Evolutionary conservation across 2,797 vertebrate species (phyloP), one percentile per base, ranked within the genome.

Genomic region (Leptatherina wallacei): DNA sequence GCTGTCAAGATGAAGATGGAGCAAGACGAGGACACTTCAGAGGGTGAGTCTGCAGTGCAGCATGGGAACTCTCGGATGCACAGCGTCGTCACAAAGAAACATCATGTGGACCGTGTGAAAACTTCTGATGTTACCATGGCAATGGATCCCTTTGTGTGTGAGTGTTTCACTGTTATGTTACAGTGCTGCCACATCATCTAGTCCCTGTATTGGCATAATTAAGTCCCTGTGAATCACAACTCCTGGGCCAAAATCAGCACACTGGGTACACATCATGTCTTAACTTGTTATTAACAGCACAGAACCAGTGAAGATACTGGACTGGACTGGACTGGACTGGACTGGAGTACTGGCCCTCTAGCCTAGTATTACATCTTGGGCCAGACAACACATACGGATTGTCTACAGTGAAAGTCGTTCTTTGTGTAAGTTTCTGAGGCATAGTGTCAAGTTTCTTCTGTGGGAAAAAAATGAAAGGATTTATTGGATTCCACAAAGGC

Each of bases 101-200:
- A 85, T 84, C 84, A 85, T 85, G 80, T 91, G 89, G 82, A 91
- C 84, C 74, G 71, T 85, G 86, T 85, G 85, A 91, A 90, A 90
- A 91, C 87, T 87, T 91, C 88, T 83, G 85, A 88, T 78, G 89
- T 92, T 90, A 68, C 89, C 89, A 90, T 92, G 85, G 86, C 64
- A 69, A 91, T 78, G 73, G 71, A 79, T 71, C 67, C 75, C 61
- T 83, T 44, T 61, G 56, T 51, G 73, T 57, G 61, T 51, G 62
- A 18, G 38, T 71, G n/a, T 69, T 14, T 16, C 42, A 75, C 3
- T 73, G 67, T 67, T 54, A 38, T 2, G 55, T 73, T 83, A 63
- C 69, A 78, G 58, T 16, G 67, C 61, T 64, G 77, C 82, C 78
- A 85, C 84, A 79, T 83, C 76, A 80, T 87, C 79, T 58, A 51